Conservation (phyloP, 2,797 vertebrate species). For the Pipistrellus kuhlii region DNA sequence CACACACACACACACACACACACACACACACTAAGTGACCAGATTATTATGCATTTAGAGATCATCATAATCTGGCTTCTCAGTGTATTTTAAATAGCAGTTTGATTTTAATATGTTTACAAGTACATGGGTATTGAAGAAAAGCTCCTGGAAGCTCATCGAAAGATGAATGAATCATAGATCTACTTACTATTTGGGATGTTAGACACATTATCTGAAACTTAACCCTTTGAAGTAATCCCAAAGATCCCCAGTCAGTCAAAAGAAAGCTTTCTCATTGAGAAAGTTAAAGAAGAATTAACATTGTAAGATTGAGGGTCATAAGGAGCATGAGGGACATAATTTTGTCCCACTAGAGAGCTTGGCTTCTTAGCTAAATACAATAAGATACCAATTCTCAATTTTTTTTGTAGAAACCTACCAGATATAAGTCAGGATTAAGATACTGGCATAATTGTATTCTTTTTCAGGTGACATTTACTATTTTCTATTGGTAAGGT, state of each 20-base stretch:
- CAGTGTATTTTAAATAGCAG: neutral
- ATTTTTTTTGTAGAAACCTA: neutral
- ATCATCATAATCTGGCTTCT: too few species aligned
- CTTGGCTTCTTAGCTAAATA: slow-evolving; percentile 12
- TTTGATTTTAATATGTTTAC: neutral
- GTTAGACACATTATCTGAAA: neutral
- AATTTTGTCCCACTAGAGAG: neutral
- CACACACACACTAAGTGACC: too few species aligned
- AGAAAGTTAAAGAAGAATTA: neutral
- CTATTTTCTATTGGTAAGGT: neutral
- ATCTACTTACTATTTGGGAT: neutral
- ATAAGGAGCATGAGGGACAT: neutral
- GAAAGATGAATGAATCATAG: neutral
- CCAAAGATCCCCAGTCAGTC: neutral
- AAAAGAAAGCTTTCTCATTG: neutral
- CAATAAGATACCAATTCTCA: neutral
- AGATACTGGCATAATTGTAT: neutral
- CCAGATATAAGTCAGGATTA: neutral
- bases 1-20: too few species aligned
- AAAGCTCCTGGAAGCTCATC: neutral
- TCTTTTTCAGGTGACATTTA: neutral
- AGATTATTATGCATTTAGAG: too few species aligned
- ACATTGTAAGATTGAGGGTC: neutral
- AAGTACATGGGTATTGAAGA: neutral
- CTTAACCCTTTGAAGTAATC: neutral